A percentile compares a stretch with the other conserved stretches of the same genome.
Evolutionary conservation across 2,113 vertebrate genomes (phyloP).

Genomic region (Nansenia antarctica): DNA sequence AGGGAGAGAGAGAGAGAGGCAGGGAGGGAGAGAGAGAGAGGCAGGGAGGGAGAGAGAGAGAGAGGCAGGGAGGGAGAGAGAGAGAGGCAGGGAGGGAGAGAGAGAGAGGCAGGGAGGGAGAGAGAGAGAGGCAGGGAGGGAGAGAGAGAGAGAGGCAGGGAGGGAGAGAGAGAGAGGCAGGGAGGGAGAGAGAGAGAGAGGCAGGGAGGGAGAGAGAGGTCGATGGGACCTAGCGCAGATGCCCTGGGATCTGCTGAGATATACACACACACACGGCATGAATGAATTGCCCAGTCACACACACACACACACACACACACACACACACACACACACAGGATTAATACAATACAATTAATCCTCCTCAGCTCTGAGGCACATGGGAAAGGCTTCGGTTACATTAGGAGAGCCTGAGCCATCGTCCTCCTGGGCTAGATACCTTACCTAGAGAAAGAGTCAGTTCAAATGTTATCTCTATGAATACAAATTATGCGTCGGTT

Average conservation of each 20-base stretch:
- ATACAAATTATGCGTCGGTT: not conserved
- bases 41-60: not conserved
- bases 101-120: slow-evolving; percentile 38
- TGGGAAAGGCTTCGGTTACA: not conserved
- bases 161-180: slow-evolving; percentile 54
- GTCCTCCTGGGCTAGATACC: slow-evolving; percentile 52
- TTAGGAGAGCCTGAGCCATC: slow-evolving; percentile 29
- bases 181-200: not conserved
- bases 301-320: slow-evolving; percentile 41
- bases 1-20: slow-evolving; percentile 76
- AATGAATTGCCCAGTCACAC: slow-evolving; percentile 37
- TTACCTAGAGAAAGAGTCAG: slow-evolving; percentile 58
- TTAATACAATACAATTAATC: slow-evolving; percentile 55
- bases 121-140: slow-evolving; percentile 12
- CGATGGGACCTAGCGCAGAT: slow-evolving; percentile 59
- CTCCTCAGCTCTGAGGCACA: slow-evolving; percentile 16
- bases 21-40: slow-evolving; percentile 63
- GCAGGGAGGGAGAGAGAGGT: slow-evolving; percentile 23
- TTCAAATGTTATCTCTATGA: slow-evolving; percentile 55
- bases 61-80: slow-evolving; percentile 31
- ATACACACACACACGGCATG: slow-evolving; percentile 31
- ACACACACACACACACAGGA: slow-evolving; percentile 25
- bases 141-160: slow-evolving; percentile 76
- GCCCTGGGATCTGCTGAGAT: slow-evolving; percentile 60
- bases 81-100: slow-evolving; percentile 75